phyloP scores from a whole-genome alignment of 2,113 vertebrate species.

The Micromys minutus region DNA sequence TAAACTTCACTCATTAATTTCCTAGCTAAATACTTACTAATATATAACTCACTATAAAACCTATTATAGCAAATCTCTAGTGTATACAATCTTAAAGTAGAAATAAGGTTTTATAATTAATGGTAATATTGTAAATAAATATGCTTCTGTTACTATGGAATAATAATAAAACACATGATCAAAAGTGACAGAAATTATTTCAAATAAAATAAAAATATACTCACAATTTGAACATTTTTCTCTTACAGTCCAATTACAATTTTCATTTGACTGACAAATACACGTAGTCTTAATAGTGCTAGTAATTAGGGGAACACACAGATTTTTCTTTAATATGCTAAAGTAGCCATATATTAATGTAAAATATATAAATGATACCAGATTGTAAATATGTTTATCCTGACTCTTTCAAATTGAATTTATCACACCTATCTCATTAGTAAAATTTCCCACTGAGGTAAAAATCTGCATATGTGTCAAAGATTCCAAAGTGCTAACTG shows the following conservation, averaged over 20 bases:
- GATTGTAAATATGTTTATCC: neutral
- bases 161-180: neutral
- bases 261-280: constrained; percentile 30
- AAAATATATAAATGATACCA: neutral
- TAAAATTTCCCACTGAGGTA: too few relatives aligned
- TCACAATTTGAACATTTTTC: neutral
- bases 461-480: neutral
- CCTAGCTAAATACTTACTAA: neutral
- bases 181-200: neutral
- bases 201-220: neutral
- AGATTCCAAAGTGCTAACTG: neutral
- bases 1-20: neutral
- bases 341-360: neutral
- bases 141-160: neutral
- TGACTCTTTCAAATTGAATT: constrained; percentile 37
- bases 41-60: neutral
- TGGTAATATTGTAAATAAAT: neutral
- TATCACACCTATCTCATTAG: neutral
- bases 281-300: neutral
- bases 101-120: neutral
- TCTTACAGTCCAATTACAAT: neutral
- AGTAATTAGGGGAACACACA: neutral
- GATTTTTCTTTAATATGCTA: neutral
- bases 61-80: neutral
- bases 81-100: neutral